Base-by-base conservation (phyloP, 2,797 vertebrate genomes). In the Xiphorhynchus erythropygius region DNA sequence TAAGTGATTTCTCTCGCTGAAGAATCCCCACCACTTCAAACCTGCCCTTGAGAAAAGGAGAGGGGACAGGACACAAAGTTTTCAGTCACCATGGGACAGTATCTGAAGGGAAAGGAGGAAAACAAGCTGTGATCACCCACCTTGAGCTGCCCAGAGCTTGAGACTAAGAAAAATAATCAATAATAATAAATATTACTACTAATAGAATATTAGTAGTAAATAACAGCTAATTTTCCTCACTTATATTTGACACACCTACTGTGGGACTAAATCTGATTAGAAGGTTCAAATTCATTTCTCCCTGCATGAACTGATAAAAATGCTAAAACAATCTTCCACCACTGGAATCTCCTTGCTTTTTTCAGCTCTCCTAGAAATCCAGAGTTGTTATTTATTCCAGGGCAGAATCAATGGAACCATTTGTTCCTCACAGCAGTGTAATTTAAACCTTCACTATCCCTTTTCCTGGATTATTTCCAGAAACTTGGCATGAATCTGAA, bases 381-480 rank as follows among this genome's bases (percentile, higher is more conserved):
- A 25, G 60, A 14, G 39, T 1, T 92, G 5, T 44, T 41, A 46
- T 46, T 46, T 46, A 46, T 46, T 22, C 44, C 44, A 46, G 25
- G 76, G 35, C 39, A n/a, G 47, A 89, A 92, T 37, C 76, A 87
- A 89, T 14, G 60, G 64, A 77, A 92, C 17, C 44, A 55, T 83
- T 89, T 92, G 75, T 49, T 89, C 64, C 71, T 93, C 78, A 49
- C 70, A 84, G 70, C 63, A 88, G 65, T 27, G 4, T n/a, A 55
- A 49, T 41, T 89, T 16, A 44, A 87, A 19, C 22, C 65, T 73
- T 47, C 41, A 18, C 47, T 12, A 14, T 42, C 16, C 53, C 17
- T 44, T 74, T 42, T 44, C 82, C 52, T 79, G 82, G 78, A 74
- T 74, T 65, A 77, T 56, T 90, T 87, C 84, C 78, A 94, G 70